Conservation (phyloP, 2,888 invertebrate genomes). For the Sphinx pinastri region DNA sequence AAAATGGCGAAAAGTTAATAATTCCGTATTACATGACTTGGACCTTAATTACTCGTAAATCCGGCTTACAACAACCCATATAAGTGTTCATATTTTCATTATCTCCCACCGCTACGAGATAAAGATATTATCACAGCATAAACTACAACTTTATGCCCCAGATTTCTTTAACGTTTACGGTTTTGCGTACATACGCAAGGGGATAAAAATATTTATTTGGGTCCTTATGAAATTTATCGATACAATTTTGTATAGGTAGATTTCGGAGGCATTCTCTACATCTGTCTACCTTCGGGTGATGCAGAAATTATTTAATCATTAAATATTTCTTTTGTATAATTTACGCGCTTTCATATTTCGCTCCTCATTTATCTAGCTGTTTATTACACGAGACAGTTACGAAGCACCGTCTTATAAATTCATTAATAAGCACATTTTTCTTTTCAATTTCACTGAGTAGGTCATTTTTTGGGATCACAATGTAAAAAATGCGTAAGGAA, state of each 20-base stretch:
- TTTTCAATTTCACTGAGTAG: not conserved
- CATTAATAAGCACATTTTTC: not conserved
- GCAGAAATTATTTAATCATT: not conserved
- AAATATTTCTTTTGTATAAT: not conserved
- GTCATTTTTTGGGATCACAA: not conserved
- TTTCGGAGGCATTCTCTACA: not conserved
- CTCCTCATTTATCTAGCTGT: not conserved
- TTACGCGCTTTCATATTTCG: not conserved
- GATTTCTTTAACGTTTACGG: slow-evolving; percentile 29
- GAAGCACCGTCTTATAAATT: not conserved
- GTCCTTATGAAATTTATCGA: not conserved
- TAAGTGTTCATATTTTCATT: slow-evolving; percentile 55
- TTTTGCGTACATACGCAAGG: not conserved
- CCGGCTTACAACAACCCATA: slow-evolving; percentile 51
- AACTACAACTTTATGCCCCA: slow-evolving; percentile 33
- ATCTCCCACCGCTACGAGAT: slow-evolving; percentile 34
- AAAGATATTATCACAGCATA: slow-evolving; percentile 30
- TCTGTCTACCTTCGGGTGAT: too few species aligned
- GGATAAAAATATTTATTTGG: not conserved
- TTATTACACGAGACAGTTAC: not conserved
- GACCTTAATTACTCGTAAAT: slow-evolving; percentile 59
- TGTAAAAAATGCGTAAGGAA: not conserved
- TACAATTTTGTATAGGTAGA: not conserved
- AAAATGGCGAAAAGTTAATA: too few species aligned
- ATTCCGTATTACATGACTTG: not conserved